Base-by-base conservation (phyloP, 2,113 vertebrate species). In the Zosterops japonicus region DNA sequence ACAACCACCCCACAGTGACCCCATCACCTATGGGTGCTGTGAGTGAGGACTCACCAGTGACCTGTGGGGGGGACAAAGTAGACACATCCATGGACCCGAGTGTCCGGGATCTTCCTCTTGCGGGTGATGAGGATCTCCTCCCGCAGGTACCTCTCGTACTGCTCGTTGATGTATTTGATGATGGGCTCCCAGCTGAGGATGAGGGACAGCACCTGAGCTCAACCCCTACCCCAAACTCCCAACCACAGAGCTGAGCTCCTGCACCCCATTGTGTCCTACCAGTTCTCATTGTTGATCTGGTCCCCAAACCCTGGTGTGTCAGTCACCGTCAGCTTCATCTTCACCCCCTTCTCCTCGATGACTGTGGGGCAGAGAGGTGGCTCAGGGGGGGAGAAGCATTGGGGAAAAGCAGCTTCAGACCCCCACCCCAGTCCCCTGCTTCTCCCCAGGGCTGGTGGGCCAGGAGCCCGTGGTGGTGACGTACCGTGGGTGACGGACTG, bases 21-120 rank as follows among this genome's bases (percentile, higher is more conserved):
- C 52, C 16, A 21, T 41, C 47, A 29, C 50, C 49, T 12, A 3
- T 0, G 10, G 47, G 17, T 68, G 49, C 46, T 39, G 13, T 3
- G 21, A 46, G 21, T 11, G 55, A 8, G 12, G 8, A 94, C 98
- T 97, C 92, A 99, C 99, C 99, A 98, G 98, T 99, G 99, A 35
- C 99, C 99, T 0, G 99, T 99, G 10, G 99, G 98, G 1, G 99
- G 99, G 15, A 99, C 97, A 15, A 99, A 99, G 96, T 99, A 99
- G 91, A 99, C 96, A 2, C 99, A 99, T 97, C 99, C 98, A 90
- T 99, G 99, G 50, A 99, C 98, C 1, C 99, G 98, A 14, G 98
- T 99, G 97, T 99, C 99, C 0, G 99, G 99, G 97, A 99, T 99
- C 78, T 98, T 98, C 83, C 98, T 98, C 96, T 99, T 99, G 55